Evolutionary conservation across 2,113 vertebrate species (phyloP).

Genomic region (Odontesthes bonariensis): DNA sequence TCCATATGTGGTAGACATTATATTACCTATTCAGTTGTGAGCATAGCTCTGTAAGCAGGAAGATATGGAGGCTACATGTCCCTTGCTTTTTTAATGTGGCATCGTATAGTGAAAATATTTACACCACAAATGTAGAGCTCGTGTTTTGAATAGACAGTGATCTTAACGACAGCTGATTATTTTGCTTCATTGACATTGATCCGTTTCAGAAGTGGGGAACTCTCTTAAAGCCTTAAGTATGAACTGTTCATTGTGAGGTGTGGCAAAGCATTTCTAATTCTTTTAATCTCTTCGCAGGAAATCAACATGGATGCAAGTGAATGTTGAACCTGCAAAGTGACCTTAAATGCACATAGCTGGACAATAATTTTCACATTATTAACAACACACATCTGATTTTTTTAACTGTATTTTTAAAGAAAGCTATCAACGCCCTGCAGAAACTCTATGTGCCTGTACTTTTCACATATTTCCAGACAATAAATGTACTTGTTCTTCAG

Average conservation of each 20-base stretch:
- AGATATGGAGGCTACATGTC: no score
- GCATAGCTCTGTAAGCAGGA: no score
- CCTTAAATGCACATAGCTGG: neutral
- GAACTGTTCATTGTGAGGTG: neutral
- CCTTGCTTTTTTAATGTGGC: no score
- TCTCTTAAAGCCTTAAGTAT: neutral
- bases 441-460: neutral
- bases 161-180: neutral
- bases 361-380: neutral
- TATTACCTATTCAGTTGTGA: no score
- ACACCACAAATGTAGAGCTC: no score
- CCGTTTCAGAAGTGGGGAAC: neutral
- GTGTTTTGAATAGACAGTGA: no score
- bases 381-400: neutral
- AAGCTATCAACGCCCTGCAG: neutral
- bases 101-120: no score
- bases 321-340: constrained; percentile 24
- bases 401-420: neutral
- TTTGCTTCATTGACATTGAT: neutral
- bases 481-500: constrained; percentile 15
- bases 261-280: neutral
- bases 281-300: constrained; percentile 38
- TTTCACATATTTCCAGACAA: constrained; percentile 27
- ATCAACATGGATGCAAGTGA: constrained; percentile 10
- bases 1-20: no score